A percentile compares a stretch with the other conserved stretches of the same genome.
phyloP scores from a whole-genome alignment of 1,140 invertebrate genomes.

The Brachionus calyciflorus region DNA sequence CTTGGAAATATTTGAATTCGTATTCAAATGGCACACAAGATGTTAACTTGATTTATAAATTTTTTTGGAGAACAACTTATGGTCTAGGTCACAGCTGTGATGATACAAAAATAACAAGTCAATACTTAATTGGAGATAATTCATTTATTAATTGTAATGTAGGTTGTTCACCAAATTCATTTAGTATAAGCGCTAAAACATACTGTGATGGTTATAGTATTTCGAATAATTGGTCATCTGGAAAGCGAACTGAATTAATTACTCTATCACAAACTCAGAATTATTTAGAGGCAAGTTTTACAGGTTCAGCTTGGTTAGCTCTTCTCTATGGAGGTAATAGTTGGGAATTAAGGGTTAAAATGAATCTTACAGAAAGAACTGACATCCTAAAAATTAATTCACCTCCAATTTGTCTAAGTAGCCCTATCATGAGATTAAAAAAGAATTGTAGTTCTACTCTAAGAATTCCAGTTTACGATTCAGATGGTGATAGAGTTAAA shows the following conservation, averaged over 20 bases:
- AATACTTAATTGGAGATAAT: too few species aligned
- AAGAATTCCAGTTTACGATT: not conserved
- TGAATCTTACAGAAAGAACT: not conserved
- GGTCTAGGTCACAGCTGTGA: too few species aligned
- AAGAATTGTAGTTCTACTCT: not conserved
- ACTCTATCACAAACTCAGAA: not conserved
- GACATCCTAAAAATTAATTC: not conserved
- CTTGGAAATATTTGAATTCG: too few species aligned
- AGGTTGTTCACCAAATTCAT: too few species aligned
- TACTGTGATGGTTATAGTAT: not conserved
- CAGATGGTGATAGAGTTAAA: constrained; percentile 14
- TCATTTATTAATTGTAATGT: too few species aligned
- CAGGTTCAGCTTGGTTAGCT: not conserved
- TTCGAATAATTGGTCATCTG: not conserved
- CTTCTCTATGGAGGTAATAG: not conserved
- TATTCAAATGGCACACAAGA: too few species aligned
- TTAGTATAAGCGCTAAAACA: too few species aligned
- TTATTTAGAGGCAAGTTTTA: not conserved
- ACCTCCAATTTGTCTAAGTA: not conserved
- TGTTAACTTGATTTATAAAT: too few species aligned
- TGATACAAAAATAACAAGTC: too few species aligned
- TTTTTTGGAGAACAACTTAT: too few species aligned
- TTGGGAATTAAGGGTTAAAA: not conserved
- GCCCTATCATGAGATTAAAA: not conserved
- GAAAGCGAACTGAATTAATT: not conserved